Evolutionary conservation across 2,113 vertebrate genomes (phyloP).

Genomic region (Callocephalon fimbriatum): DNA sequence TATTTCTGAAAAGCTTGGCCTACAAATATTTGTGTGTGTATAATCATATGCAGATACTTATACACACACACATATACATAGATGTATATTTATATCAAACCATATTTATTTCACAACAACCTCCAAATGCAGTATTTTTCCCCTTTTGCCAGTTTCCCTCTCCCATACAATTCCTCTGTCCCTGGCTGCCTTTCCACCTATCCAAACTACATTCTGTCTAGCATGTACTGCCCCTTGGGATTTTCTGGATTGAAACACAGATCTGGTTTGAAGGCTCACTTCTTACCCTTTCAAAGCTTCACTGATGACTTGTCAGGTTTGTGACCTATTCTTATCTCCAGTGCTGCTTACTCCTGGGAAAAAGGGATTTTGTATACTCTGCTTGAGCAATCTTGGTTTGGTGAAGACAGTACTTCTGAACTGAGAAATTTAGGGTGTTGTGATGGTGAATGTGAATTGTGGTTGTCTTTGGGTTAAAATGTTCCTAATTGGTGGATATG

Average conservation of each 20-base stretch:
- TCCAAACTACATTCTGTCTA: background rate
- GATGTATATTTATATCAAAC: background rate
- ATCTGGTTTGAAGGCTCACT: background rate
- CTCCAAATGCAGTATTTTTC: background rate
- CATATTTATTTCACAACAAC: background rate
- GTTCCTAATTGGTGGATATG: background rate
- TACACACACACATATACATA: too few relatives aligned
- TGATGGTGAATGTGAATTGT: background rate
- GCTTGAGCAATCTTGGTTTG: background rate
- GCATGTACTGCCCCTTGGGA: too few relatives aligned
- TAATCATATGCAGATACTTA: background rate
- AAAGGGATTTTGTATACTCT: background rate
- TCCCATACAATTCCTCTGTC: background rate
- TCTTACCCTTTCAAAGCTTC: background rate
- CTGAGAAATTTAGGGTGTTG: background rate
- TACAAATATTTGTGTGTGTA: too few relatives aligned
- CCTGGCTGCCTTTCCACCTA: background rate
- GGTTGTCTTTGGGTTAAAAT: background rate
- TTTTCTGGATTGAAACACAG: background rate
- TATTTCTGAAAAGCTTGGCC: background rate
- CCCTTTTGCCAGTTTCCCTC: background rate
- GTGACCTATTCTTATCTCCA: background rate
- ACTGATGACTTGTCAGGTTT: background rate
- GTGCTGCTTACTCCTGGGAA: background rate
- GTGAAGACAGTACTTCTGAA: background rate